phyloP scores from a whole-genome alignment of 35 echinoderm and acorn worm species.

The Apostichopus parvimensis region DNA sequence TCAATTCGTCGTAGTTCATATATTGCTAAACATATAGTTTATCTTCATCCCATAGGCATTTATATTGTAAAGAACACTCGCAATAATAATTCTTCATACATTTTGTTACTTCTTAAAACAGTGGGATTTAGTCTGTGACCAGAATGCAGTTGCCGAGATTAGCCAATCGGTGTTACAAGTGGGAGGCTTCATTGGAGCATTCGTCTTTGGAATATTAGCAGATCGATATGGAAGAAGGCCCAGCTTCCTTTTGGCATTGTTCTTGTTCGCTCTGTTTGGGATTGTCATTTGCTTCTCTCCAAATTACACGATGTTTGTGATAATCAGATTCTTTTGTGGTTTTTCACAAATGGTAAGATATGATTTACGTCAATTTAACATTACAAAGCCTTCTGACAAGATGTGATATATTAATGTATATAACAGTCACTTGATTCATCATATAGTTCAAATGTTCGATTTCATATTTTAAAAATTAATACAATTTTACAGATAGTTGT shows the following conservation, averaged over 20 bases:
- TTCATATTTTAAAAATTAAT: no score
- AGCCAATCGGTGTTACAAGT: constrained; percentile 31
- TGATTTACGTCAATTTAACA: no score
- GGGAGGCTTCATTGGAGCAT: constrained; percentile 1
- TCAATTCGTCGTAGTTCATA: neutral
- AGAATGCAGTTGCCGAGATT: constrained; percentile 11
- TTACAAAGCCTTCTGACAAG: no score
- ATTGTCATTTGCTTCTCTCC: constrained; percentile 14
- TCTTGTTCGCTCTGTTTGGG: neutral
- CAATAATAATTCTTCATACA: neutral
- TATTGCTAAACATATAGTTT: neutral
- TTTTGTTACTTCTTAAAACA: neutral
- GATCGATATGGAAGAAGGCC: constrained; percentile 16
- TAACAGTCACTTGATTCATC: neutral
- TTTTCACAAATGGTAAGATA: constrained; percentile 39
- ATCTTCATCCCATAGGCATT: neutral
- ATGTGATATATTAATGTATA: no score
- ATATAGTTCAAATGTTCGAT: neutral
- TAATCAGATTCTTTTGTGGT: constrained; percentile 16
- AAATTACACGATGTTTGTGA: constrained; percentile 5
- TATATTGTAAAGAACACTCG: neutral
- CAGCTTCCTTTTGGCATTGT: neutral
- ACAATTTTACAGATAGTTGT: no score
- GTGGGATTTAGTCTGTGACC: constrained; percentile 25
- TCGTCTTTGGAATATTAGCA: constrained; percentile 20